phyloP scores from a whole-genome alignment of 2,888 invertebrate species.

The Mythimna vitellina region DNA sequence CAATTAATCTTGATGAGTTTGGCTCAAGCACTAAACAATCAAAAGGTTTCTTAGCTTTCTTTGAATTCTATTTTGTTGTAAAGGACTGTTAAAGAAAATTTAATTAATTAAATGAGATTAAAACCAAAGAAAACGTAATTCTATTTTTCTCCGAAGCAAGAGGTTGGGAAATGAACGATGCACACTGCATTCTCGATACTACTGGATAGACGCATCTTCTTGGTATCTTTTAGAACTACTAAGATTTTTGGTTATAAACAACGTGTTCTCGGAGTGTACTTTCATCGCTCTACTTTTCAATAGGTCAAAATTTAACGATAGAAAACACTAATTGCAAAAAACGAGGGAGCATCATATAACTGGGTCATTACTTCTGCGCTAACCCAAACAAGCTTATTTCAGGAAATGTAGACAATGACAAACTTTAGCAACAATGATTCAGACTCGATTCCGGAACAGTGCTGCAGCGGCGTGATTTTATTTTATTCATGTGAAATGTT shows the following conservation, averaged over 20 bases:
- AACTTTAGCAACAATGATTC: conserved; percentile 45
- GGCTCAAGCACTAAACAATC: conserved; percentile 13
- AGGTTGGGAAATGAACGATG: not conserved
- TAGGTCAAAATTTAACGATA: not conserved
- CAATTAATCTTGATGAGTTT: conserved; percentile 29
- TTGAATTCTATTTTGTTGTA: not conserved
- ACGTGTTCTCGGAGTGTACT: not conserved
- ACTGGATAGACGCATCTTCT: not conserved
- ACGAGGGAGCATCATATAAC: not conserved
- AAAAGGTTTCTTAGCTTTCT: not conserved
- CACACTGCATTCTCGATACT: not conserved
- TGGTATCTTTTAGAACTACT: not conserved
- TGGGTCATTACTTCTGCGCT: not conserved
- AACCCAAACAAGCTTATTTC: conserved; percentile 2
- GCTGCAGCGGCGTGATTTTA: conserved; percentile 39
- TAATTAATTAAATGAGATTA: conserved; percentile 17
- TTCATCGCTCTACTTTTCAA: not conserved
- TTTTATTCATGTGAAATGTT: conserved; percentile 56
- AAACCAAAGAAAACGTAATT: not conserved
- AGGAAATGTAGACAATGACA: conserved; percentile 31
- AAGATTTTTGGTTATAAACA: not conserved
- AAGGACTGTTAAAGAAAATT: not conserved
- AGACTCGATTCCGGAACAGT: conserved; percentile 31
- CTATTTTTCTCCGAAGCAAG: not conserved
- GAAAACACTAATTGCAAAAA: not conserved